Conservation (phyloP, 2,797 vertebrate genomes). For the Semotilus atromaculatus region DNA sequence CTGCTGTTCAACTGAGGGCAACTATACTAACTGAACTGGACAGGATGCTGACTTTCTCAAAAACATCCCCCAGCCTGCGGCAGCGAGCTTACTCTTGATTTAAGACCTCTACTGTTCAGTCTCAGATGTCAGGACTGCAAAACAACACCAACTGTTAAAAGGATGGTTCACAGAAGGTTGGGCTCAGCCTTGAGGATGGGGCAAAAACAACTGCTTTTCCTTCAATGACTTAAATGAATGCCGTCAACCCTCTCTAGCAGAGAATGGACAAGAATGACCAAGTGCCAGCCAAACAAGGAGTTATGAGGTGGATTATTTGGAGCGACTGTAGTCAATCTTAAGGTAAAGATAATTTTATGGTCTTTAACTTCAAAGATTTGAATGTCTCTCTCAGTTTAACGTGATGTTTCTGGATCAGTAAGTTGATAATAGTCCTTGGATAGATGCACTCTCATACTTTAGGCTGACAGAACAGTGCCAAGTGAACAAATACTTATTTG, state of each 20-base stretch:
- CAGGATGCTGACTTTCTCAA: conserved; percentile 65
- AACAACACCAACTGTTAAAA: conserved; percentile 36
- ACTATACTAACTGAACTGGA: conserved; percentile 54
- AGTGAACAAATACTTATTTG: neutral
- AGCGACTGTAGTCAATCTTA: conserved; percentile 17
- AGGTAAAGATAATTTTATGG: conserved; percentile 39
- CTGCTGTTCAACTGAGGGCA: conserved; percentile 19
- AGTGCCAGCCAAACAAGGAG: neutral
- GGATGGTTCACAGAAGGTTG: conserved; percentile 25
- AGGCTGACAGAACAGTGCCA: neutral
- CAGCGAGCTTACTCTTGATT: conserved; percentile 29
- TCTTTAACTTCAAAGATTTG: conserved; percentile 8
- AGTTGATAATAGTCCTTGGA: neutral
- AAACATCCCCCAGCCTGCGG: conserved; percentile 49
- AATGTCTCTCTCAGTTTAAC: neutral
- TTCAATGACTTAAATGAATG: neutral
- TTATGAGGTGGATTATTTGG: neutral
- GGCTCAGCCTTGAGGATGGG: conserved; percentile 34
- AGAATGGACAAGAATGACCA: conserved; percentile 24
- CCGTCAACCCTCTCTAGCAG: neutral
- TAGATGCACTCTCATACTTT: neutral
- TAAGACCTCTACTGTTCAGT: conserved; percentile 12
- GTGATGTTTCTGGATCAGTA: neutral
- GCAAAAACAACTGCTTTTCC: conserved; percentile 20
- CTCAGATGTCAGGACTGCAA: conserved; percentile 15